These are phyloP conservation scores for Papilio machaon DNA, from an alignment of 1,140 invertebrate genomes.

Conservation along the genomic window DNA sequence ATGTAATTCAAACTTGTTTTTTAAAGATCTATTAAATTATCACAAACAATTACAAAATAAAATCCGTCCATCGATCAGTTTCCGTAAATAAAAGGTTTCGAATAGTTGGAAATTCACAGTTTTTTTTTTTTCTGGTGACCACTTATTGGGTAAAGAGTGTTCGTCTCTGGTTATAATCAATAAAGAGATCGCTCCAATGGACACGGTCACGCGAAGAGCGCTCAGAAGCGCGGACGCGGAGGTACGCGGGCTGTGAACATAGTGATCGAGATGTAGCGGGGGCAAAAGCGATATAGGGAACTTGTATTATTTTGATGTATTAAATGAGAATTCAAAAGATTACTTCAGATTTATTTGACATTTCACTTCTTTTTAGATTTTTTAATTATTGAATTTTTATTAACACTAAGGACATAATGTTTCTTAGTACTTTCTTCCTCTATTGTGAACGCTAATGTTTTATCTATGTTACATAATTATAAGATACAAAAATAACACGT, in stretches of 20 bases:
- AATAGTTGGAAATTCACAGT: constrained; percentile 38
- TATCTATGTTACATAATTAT: background rate
- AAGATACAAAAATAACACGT: background rate
- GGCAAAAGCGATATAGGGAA: constrained; percentile 41
- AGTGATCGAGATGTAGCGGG: constrained; percentile 42
- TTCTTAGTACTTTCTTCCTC: background rate
- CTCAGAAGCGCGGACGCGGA: constrained; percentile 63
- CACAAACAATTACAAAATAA: constrained; percentile 13
- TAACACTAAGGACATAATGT: too few species aligned
- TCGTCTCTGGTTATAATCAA: constrained; percentile 72
- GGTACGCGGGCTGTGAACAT: constrained; percentile 56
- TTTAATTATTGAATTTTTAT: too few species aligned
- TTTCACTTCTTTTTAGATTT: too few species aligned
- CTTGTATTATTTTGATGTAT: background rate
- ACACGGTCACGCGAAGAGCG: constrained; percentile 71
- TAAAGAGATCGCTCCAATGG: constrained; percentile 68
- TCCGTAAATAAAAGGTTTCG: constrained; percentile 33
- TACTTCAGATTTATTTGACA: background rate
- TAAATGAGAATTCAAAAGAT: background rate
- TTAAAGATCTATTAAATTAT: constrained; percentile 9
- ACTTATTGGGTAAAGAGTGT: constrained; percentile 65
- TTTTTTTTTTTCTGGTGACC: constrained; percentile 52
- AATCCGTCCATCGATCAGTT: constrained; percentile 20
- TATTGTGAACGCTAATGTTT: background rate
- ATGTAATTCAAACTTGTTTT: background rate